Evolutionary conservation across 30 jellyfish, hydroid and myxozoan species (phyloP).

Genomic region (Cassiopea andromeda): DNA sequence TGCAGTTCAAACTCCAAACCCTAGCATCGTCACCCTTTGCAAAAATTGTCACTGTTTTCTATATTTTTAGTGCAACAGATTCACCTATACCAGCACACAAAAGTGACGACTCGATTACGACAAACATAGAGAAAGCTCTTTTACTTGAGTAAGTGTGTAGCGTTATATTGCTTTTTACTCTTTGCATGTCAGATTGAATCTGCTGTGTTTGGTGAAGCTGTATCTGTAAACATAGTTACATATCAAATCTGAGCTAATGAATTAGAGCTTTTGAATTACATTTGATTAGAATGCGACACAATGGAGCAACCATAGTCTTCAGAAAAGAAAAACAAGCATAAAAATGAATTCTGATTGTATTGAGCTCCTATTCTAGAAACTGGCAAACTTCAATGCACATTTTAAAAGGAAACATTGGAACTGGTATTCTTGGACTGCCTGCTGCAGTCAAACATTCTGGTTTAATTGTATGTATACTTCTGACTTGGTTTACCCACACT

Average conservation of each 20-base stretch:
- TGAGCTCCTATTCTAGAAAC: slow-evolving; percentile 52
- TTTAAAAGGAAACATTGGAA: slow-evolving; percentile 98
- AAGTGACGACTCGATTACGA: background rate
- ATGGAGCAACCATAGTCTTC: too few relatives aligned
- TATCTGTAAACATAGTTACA: too few relatives aligned
- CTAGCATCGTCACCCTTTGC: background rate
- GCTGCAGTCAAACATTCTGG: slow-evolving; percentile 98
- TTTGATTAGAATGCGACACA: too few relatives aligned
- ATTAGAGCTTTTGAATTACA: too few relatives aligned
- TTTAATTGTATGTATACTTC: slow-evolving; percentile 72
- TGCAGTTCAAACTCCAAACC: too few relatives aligned
- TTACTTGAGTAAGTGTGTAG: slow-evolving; percentile 34
- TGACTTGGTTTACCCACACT: background rate
- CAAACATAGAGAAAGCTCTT: slow-evolving; percentile 8
- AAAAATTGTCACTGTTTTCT: background rate
- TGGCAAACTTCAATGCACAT: slow-evolving; percentile 99
- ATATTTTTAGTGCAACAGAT: slow-evolving; percentile 32
- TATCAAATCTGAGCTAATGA: too few relatives aligned
- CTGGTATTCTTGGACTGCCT: slow-evolving; percentile 99
- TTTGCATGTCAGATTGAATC: too few relatives aligned
- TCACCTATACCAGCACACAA: slow-evolving; percentile 12
- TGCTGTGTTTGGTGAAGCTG: too few relatives aligned
- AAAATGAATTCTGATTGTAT: background rate
- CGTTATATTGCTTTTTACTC: too few relatives aligned
- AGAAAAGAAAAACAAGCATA: too few relatives aligned